Percentiles rank a stretch among this genome's conserved stretches.
phyloP scores from a whole-genome alignment of 2,113 vertebrate genomes.

The Nesoenas mayeri region DNA sequence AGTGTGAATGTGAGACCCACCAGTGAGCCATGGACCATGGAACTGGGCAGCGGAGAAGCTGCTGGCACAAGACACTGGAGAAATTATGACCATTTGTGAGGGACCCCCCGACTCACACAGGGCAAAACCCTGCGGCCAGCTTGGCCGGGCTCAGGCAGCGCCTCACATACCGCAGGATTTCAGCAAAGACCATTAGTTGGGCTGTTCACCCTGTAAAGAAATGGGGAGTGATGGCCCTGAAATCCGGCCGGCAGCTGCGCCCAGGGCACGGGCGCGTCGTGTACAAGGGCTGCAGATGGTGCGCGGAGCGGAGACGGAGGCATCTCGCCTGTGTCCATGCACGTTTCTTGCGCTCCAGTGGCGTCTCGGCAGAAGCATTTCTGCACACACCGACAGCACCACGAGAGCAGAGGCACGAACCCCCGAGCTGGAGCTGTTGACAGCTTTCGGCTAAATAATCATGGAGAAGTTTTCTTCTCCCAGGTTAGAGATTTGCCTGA shows the following conservation, averaged over 20 bases:
- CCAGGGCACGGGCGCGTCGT: fast-evolving
- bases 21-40: neutral
- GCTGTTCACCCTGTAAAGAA: neutral
- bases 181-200: fast-evolving
- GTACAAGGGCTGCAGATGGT: neutral
- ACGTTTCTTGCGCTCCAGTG: neutral
- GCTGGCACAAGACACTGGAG: neutral
- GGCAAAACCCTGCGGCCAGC: fast-evolving
- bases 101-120: neutral
- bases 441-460: neutral
- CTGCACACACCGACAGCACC: neutral
- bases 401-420: neutral
- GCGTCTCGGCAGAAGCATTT: neutral
- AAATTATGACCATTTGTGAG: fast-evolving
- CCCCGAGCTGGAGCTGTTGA: neutral
- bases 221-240: neutral
- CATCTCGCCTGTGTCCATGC: fast-evolving
- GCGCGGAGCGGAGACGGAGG: neutral
- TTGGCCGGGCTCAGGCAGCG: neutral
- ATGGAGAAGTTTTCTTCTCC: neutral
- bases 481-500: neutral
- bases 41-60: neutral
- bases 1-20: neutral
- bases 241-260: neutral
- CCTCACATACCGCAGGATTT: neutral